These are phyloP conservation scores for Microplitis deprimator DNA, from an alignment of 2,888 invertebrate species.

Conservation along the genomic window DNA sequence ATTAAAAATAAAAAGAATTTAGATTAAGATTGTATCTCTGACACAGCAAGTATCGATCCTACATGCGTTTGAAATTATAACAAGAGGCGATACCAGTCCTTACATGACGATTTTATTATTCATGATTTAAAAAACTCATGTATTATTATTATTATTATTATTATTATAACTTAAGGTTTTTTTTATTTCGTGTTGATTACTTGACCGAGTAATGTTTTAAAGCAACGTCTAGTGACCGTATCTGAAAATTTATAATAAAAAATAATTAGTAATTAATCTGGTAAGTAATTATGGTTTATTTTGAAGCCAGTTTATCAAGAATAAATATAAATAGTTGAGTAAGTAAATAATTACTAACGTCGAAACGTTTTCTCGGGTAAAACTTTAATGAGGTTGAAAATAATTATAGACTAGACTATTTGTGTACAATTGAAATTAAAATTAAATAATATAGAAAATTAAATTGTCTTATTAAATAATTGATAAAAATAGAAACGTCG, in stretches of 20 bases:
- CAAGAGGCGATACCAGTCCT: background rate
- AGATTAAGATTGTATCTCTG: background rate
- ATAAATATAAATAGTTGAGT: too few species aligned
- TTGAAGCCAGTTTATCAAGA: background rate
- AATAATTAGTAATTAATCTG: constrained; percentile 14
- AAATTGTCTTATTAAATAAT: too few species aligned
- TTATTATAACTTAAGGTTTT: background rate
- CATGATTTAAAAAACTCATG: background rate
- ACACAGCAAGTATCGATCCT: too few species aligned
- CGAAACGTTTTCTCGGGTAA: too few species aligned
- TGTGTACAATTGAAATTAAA: too few species aligned
- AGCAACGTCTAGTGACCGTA: constrained; percentile 61
- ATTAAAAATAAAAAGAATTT: background rate
- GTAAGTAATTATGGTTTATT: background rate
- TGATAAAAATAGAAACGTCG: too few species aligned
- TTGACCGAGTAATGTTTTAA: background rate
- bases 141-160: background rate
- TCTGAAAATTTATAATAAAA: constrained; percentile 50
- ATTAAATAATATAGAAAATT: too few species aligned
- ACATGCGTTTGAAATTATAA: too few species aligned
- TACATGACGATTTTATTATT: background rate
- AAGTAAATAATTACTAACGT: too few species aligned
- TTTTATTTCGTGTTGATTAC: background rate
- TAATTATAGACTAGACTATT: too few species aligned
- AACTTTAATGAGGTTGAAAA: too few species aligned